Percentiles rank a stretch among this genome's conserved stretches.
phyloP scores from a whole-genome alignment of 2,888 invertebrate species.

The Drosophila mercatorum region DNA sequence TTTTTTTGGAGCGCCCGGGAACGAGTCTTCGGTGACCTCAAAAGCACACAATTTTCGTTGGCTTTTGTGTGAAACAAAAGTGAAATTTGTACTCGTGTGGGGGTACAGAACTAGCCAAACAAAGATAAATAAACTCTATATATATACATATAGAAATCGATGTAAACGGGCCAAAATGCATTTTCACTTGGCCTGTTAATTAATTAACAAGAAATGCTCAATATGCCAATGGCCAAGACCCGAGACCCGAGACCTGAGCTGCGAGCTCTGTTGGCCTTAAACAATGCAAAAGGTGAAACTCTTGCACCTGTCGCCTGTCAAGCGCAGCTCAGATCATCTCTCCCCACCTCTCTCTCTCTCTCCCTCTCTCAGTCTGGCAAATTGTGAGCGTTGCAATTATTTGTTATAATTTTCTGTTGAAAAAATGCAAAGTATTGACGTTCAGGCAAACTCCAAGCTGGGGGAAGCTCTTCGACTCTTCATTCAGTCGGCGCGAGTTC shows the following conservation, averaged over 20 bases:
- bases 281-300: constrained; percentile 62
- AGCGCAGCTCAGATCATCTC: constrained; percentile 13
- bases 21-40: constrained; percentile 71
- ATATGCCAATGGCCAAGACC: constrained; percentile 28
- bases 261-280: constrained; percentile 36
- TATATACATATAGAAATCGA: constrained; percentile 51
- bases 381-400: constrained; percentile 71
- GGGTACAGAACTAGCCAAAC: constrained; percentile 68
- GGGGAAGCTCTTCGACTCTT: neutral
- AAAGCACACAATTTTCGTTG: constrained; percentile 57
- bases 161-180: constrained; percentile 56
- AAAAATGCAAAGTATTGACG: constrained; percentile 75
- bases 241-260: constrained; percentile 12
- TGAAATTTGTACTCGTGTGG: constrained; percentile 70
- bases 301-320: constrained; percentile 66
- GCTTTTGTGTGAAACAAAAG: constrained; percentile 77
- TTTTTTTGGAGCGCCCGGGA: constrained; percentile 55
- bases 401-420: constrained; percentile 76
- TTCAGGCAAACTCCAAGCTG: constrained; percentile 21
- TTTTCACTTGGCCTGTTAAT: constrained; percentile 69
- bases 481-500: constrained; percentile 67
- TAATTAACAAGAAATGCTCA: constrained; percentile 53
- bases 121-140: neutral
- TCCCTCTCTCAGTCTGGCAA: constrained; percentile 17
- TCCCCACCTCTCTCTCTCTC: neutral